A percentile compares a stretch with the other conserved stretches of the same genome.
Evolutionary conservation across 2,113 vertebrate species (phyloP).

Genomic region (Ictalurus punctatus): DNA sequence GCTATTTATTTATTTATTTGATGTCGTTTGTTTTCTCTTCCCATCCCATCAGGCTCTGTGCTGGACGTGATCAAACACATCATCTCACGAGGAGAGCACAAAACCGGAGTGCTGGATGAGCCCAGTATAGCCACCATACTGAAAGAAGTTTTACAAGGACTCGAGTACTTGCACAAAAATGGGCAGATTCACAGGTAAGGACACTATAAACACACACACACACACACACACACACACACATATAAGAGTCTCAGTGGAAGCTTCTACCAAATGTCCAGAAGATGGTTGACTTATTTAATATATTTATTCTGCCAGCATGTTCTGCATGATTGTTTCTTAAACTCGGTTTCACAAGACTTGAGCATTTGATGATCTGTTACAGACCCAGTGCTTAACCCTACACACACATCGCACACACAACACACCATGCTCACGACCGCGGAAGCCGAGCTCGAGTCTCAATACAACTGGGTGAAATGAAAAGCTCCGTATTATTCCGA

Average conservation of each 20-base stretch:
- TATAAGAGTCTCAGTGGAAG: not conserved
- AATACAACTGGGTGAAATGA: not conserved
- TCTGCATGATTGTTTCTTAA: not conserved
- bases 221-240: not conserved
- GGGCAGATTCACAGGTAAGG: conserved; percentile 94
- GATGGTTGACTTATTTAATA: not conserved
- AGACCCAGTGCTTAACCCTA: not conserved
- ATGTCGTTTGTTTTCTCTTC: conserved; percentile 29
- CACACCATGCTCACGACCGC: not conserved
- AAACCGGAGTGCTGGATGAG: conserved; percentile 90
- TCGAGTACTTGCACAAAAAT: conserved; percentile 95
- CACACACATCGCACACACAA: not conserved
- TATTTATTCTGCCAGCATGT: not conserved
- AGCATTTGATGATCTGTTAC: not conserved
- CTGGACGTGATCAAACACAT: conserved; percentile 97
- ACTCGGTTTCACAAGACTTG: not conserved
- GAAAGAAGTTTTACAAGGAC: conserved; percentile 89
- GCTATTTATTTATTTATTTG: not conserved
- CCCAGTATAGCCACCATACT: conserved; percentile 91
- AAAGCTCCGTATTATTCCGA: not conserved
- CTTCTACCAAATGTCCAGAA: not conserved
- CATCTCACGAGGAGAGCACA: conserved; percentile 94
- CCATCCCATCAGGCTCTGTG: conserved; percentile 81
- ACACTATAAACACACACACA: not conserved
- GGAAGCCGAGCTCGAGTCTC: not conserved